A percentile compares a stretch with the other conserved stretches of the same genome.
Evolutionary conservation across 2,888 invertebrate species (phyloP).

Genomic region (Strigamia maritima): DNA sequence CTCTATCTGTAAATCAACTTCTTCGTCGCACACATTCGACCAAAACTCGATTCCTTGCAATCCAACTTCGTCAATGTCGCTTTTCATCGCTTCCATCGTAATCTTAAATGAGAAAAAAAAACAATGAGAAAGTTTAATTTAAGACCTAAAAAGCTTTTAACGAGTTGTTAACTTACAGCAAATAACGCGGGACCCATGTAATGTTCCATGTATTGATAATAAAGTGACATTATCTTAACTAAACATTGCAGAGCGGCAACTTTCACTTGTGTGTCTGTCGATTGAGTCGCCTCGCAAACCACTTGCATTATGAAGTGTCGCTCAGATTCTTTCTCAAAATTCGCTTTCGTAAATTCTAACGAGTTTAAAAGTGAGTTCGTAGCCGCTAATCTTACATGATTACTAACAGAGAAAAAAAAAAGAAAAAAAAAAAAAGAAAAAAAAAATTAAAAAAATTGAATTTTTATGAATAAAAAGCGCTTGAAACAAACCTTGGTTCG

Average conservation of each 20-base stretch:
- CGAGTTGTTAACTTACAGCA: conserved; percentile 66
- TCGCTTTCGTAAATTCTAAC: conserved; percentile 95
- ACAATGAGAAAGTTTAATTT: conserved; percentile 21
- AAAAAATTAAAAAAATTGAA: conserved; percentile 26
- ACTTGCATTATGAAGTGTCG: conserved; percentile 99
- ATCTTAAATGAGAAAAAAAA: conserved; percentile 59
- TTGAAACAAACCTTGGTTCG: conserved; percentile 77
- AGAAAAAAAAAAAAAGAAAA: conserved; percentile 27
- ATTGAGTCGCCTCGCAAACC: conserved; percentile 98
- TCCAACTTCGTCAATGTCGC: conserved; percentile 90
- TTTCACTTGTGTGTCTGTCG: conserved; percentile 81
- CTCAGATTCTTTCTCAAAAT: conserved; percentile 96
- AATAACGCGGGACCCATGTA: conserved; percentile 98
- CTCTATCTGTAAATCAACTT: conserved; percentile 91
- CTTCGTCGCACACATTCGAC: conserved; percentile 99
- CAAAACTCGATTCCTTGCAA: conserved; percentile 99
- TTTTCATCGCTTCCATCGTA: conserved; percentile 97
- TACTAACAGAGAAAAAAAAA: conserved; percentile 54
- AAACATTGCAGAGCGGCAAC: conserved; percentile 97
- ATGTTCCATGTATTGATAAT: conserved; percentile 98
- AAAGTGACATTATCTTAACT: conserved; percentile 95
- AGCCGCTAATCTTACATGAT: conserved; percentile 91
- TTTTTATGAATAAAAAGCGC: conserved; percentile 40
- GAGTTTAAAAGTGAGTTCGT: conserved; percentile 96
- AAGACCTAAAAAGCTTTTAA: too few species aligned